Conservation (phyloP, 2,113 vertebrate genomes). For the Sinocyclocheilus maitianheensis region DNA sequence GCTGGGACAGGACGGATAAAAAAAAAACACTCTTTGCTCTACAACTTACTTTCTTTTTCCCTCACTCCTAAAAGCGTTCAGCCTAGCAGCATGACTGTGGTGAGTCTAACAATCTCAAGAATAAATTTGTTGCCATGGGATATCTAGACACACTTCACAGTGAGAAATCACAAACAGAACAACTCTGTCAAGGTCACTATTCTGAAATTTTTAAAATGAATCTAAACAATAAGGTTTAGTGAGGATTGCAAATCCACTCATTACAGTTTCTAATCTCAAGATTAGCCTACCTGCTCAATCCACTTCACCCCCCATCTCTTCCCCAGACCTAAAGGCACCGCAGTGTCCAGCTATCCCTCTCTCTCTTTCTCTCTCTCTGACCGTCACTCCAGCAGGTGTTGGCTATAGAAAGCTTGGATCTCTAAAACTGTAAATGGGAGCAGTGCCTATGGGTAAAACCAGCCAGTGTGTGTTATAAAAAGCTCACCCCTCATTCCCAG, state of each 20-base stretch:
- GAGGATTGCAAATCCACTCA: not conserved
- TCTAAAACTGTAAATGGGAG: slow-evolving; percentile 49
- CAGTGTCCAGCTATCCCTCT: slow-evolving; percentile 52
- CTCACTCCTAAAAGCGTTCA: not conserved
- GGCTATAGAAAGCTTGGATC: slow-evolving; percentile 56
- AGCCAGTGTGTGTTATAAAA: slow-evolving; percentile 48
- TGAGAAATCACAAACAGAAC: not conserved
- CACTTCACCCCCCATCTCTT: slow-evolving; percentile 60
- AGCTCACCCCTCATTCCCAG: slow-evolving; percentile 34
- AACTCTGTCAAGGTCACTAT: not conserved
- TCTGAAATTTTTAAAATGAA: not conserved
- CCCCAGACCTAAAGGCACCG: slow-evolving; percentile 61
- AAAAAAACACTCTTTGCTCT: not conserved
- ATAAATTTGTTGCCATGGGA: not conserved
- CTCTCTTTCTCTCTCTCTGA: slow-evolving; percentile 19
- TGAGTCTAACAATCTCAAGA: not conserved
- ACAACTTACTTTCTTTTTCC: not conserved
- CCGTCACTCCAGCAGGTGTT: slow-evolving; percentile 51
- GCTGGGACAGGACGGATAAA: not conserved
- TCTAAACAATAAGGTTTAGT: not conserved
- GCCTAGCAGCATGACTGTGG: not conserved
- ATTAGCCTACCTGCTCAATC: not conserved
- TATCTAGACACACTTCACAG: not conserved
- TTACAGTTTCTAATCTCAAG: not conserved
- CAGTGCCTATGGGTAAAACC: slow-evolving; percentile 43